Conservation (phyloP, 2,888 invertebrate species). For the Charanyca ferruginea region DNA sequence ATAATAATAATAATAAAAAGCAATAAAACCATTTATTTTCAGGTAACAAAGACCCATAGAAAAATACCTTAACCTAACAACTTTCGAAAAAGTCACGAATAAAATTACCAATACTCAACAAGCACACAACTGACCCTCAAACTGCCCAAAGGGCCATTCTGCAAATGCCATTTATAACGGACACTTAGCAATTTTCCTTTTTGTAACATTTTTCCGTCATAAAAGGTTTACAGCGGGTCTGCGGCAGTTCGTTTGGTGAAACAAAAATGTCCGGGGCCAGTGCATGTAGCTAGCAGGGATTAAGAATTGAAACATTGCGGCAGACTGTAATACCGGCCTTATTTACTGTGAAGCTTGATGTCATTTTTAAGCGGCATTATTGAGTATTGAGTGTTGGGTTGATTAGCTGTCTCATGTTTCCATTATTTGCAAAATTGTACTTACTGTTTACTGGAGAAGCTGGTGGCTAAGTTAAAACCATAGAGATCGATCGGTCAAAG, state of each 20-base stretch:
- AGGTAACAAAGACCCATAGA: no score
- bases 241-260: constrained; percentile 64
- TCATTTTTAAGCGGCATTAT: constrained; percentile 26
- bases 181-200: constrained; percentile 62
- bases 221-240: constrained; percentile 61
- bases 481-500: no score
- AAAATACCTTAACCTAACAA: no score
- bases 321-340: constrained; percentile 52
- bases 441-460: no score
- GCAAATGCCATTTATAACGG: constrained; percentile 44
- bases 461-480: no score
- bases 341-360: constrained; percentile 57
- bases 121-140: constrained; percentile 29
- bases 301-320: constrained; percentile 70
- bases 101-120: constrained; percentile 40
- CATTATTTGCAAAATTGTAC: not conserved
- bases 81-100: constrained; percentile 19
- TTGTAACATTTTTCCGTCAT: constrained; percentile 61
- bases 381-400: constrained; percentile 16
- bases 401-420: constrained; percentile 1
- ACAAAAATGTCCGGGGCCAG: constrained; percentile 62
- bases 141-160: constrained; percentile 34
- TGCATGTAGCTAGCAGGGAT: constrained; percentile 66
- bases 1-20: no score
- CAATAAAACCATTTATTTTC: no score